phyloP scores from a whole-genome alignment of 2,888 invertebrate species.

The Lepidochrysops patricia region DNA sequence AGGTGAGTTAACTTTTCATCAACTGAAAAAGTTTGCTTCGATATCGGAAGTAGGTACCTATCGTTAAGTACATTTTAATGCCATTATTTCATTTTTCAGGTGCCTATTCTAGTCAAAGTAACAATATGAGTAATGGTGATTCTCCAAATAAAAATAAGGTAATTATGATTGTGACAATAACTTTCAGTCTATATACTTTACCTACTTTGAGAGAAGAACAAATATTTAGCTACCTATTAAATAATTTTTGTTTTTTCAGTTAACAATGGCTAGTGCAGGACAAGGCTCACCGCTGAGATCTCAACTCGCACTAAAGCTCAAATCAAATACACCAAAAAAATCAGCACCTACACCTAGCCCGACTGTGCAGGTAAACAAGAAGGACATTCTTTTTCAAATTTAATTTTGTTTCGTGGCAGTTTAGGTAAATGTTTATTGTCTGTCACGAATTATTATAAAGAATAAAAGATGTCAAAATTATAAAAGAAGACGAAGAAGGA shows the following conservation, averaged over 20 bases:
- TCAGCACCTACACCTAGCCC: conserved; percentile 57
- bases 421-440: neutral
- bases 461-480: neutral
- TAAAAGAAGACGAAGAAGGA: neutral
- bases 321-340: conserved; percentile 74
- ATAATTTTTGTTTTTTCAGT: conserved; percentile 35
- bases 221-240: no score
- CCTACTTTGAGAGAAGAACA: no score
- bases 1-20: conserved; percentile 39
- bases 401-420: neutral
- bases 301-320: conserved; percentile 80
- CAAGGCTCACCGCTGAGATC: conserved; percentile 84
- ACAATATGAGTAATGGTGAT: conserved; percentile 55
- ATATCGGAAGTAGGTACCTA: no score
- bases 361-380: conserved; percentile 52
- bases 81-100: conserved; percentile 37
- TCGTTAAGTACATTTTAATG: neutral
- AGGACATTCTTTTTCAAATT: neutral
- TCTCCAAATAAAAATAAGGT: conserved; percentile 67
- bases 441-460: no score
- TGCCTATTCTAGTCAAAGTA: conserved; percentile 54
- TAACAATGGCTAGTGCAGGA: conserved; percentile 73
- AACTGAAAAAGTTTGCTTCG: no score
- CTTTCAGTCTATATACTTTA: no score
- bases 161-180: no score